These are phyloP conservation scores for Heteractis magnifica DNA, from an alignment of 92 coral and sea anemone species.

Conservation along the genomic window DNA sequence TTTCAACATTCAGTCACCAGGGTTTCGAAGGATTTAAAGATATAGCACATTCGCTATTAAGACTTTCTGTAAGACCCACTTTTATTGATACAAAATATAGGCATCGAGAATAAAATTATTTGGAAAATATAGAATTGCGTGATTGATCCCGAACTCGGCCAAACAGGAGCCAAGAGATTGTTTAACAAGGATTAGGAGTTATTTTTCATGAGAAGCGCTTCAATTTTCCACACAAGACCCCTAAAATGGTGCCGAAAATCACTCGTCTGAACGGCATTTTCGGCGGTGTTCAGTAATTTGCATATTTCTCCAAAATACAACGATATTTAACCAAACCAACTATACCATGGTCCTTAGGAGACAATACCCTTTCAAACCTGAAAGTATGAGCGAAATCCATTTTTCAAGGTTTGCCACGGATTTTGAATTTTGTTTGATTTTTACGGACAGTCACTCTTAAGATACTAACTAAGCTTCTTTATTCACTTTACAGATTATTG, in stretches of 20 bases:
- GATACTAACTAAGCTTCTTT: no score
- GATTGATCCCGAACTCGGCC: conserved; percentile 23
- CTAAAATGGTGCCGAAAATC: not conserved
- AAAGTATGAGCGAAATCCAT: conserved; percentile 12
- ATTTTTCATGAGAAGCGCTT: conserved; percentile 20
- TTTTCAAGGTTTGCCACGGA: conserved; percentile 2
- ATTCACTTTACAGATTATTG: no score
- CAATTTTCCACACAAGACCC: not conserved
- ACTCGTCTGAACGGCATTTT: not conserved
- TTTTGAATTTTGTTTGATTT: no score
- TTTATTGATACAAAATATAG: not conserved
- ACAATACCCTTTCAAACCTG: not conserved
- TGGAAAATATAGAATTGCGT: conserved; percentile 16
- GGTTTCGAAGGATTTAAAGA: not conserved
- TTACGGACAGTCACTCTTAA: no score
- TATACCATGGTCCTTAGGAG: not conserved
- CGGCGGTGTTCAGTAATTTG: conserved; percentile 5
- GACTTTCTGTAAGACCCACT: not conserved
- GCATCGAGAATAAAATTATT: conserved; percentile 12
- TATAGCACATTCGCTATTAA: not conserved
- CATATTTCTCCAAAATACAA: conserved; percentile 11
- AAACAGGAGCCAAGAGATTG: conserved; percentile 36
- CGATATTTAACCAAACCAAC: conserved; percentile 3
- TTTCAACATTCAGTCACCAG: not conserved
- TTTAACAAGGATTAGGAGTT: conserved; percentile 23